A percentile compares a stretch with the other conserved stretches of the same genome.
phyloP scores from a whole-genome alignment of 2,113 vertebrate species.

The Epinephelus moara region DNA sequence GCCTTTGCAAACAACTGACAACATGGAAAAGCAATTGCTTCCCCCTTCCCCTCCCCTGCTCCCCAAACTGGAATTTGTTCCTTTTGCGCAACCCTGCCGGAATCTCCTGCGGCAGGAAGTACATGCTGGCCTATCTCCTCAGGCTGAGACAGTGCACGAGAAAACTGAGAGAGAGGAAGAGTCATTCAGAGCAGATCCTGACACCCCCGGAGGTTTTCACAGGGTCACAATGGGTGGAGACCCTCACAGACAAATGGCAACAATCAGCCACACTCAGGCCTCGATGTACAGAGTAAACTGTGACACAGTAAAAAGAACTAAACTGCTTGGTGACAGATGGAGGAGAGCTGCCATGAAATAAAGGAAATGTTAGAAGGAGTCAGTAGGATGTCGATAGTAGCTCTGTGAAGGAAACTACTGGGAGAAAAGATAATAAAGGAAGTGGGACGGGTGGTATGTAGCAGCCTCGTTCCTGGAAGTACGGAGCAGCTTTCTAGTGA shows the following conservation, averaged over 20 bases:
- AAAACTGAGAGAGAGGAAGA: conserved; percentile 10
- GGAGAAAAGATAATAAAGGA: conserved; percentile 22
- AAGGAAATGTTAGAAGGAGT: conserved; percentile 20
- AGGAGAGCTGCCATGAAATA: not conserved
- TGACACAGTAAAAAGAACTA: conserved; percentile 2
- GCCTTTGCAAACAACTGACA: conserved; percentile 55
- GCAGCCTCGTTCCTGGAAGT: conserved; percentile 41
- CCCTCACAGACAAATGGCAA: conserved; percentile 29
- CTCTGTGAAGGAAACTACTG: conserved; percentile 15
- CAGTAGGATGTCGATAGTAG: conserved; percentile 14
- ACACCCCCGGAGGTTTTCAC: conserved; percentile 1
- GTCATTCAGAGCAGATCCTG: not conserved
- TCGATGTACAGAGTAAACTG: conserved; percentile 2
- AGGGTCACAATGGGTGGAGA: conserved; percentile 39
- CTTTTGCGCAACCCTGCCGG: conserved; percentile 48
- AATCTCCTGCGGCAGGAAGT: conserved; percentile 65
- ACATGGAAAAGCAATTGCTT: conserved; percentile 52
- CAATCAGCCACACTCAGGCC: conserved; percentile 12
- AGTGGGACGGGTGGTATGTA: conserved; percentile 1
- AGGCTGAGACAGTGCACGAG: not conserved
- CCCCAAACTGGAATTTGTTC: conserved; percentile 68
- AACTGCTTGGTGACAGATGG: not conserved
- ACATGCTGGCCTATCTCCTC: conserved; percentile 39
- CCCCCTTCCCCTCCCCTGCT: conserved; percentile 25
- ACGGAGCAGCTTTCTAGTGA: conserved; percentile 18